A percentile compares a stretch with the other conserved stretches of the same genome.
Evolutionary conservation across 2,113 vertebrate species (phyloP).

Genomic region (Sebastes schlegelii): DNA sequence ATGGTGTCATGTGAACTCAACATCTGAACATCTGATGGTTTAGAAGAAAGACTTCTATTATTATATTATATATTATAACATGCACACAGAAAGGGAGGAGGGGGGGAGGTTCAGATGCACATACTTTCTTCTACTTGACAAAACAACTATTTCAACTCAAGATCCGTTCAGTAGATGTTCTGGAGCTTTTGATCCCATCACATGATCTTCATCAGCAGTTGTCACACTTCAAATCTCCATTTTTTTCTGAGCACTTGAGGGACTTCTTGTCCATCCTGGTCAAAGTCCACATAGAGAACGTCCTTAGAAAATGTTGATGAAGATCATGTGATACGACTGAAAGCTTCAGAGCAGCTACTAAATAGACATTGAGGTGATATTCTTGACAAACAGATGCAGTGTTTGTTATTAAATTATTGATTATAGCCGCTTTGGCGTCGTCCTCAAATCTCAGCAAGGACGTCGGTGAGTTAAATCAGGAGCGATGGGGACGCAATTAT

Average conservation of each 20-base stretch:
- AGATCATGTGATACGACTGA: neutral
- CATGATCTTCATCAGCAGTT: no score
- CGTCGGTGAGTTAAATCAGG: neutral
- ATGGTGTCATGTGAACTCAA: neutral
- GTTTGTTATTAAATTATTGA: neutral
- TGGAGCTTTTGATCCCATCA: no score
- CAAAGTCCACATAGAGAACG: neutral
- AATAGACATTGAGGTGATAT: neutral
- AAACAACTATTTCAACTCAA: neutral
- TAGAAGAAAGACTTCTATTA: neutral
- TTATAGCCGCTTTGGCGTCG: neutral
- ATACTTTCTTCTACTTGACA: neutral
- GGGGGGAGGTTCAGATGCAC: neutral
- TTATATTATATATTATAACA: neutral
- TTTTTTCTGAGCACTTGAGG: no score
- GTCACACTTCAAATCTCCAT: no score
- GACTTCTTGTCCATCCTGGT: neutral
- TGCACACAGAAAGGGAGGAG: no score
- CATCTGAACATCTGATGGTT: neutral
- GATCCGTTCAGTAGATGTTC: no score
- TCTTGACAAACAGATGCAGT: neutral
- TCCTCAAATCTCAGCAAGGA: neutral
- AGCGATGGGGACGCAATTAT: neutral
- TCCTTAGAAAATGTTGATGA: neutral
- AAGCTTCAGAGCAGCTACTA: neutral